Conservation (phyloP, 2,113 vertebrate genomes). For the Chaetops frenatus region DNA sequence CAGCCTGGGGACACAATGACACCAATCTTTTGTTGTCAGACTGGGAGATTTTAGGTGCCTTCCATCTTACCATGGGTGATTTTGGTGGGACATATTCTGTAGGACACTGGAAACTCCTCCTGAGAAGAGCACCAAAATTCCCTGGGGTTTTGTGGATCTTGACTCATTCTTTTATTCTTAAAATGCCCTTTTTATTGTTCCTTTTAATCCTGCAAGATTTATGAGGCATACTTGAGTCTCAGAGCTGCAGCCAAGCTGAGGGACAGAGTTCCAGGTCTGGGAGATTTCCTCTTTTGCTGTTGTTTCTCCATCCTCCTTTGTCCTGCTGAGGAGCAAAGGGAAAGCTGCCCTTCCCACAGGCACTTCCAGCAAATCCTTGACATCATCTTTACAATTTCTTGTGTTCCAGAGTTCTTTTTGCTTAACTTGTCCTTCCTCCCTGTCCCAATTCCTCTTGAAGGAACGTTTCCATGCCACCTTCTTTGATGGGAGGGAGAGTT, state of each 20-base stretch:
- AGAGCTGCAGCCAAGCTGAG: background rate
- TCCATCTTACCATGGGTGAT: background rate
- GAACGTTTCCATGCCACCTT: background rate
- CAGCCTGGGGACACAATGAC: background rate
- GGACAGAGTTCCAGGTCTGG: background rate
- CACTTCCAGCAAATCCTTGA: background rate
- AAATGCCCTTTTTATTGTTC: background rate
- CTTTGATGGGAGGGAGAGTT: background rate
- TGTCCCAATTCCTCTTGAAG: background rate
- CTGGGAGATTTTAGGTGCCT: background rate
- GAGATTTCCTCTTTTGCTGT: background rate
- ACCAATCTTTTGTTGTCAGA: background rate
- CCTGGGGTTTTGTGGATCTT: background rate
- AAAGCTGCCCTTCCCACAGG: background rate
- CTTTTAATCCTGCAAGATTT: background rate
- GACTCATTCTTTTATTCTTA: background rate
- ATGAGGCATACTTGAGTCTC: background rate
- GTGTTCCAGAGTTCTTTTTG: background rate
- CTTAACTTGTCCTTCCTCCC: background rate
- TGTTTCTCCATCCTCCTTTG: conserved; percentile 3
- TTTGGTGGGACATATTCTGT: background rate
- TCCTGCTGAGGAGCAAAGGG: background rate
- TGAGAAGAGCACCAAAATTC: background rate
- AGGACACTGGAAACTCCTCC: background rate
- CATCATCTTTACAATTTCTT: background rate